These are phyloP conservation scores for Aphaenogaster ashmeadi DNA, from an alignment of 1,140 invertebrate species.

Conservation along the genomic window DNA sequence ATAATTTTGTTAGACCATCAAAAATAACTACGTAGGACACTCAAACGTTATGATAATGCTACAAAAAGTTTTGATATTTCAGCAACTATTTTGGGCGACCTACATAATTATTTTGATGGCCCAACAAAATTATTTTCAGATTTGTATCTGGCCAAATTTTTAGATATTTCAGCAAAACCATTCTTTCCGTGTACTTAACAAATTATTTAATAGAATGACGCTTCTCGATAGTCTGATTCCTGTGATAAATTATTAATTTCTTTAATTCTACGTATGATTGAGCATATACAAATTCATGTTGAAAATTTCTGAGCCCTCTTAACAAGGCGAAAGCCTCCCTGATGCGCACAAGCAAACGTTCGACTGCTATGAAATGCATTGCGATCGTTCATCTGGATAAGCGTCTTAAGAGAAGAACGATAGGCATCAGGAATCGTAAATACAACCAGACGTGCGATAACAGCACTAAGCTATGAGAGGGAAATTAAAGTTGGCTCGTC, in stretches of 20 bases:
- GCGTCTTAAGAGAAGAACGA: constrained; percentile 42
- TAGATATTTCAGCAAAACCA: no score
- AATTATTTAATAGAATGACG: neutral
- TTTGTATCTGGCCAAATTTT: no score
- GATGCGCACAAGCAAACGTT: constrained; percentile 28
- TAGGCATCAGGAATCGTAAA: constrained; percentile 48
- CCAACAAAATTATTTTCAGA: no score
- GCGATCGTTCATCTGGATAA: constrained; percentile 51
- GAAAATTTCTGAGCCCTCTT: neutral
- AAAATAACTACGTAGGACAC: no score
- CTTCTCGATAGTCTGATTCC: neutral
- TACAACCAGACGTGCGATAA: constrained; percentile 50
- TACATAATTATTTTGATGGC: no score
- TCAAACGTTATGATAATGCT: no score
- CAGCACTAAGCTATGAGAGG: constrained; percentile 27
- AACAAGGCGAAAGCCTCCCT: neutral
- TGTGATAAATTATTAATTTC: constrained; percentile 25
- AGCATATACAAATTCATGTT: neutral
- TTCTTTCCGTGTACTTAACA: no score
- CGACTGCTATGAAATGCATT: constrained; percentile 48
- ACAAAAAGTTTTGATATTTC: no score
- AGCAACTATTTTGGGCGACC: no score
- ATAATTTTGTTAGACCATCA: no score
- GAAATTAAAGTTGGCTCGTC: constrained; percentile 46
- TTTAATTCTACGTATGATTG: constrained; percentile 17